Conservation (phyloP, 2,797 vertebrate genomes). For the Cephalopachus bancanus region DNA sequence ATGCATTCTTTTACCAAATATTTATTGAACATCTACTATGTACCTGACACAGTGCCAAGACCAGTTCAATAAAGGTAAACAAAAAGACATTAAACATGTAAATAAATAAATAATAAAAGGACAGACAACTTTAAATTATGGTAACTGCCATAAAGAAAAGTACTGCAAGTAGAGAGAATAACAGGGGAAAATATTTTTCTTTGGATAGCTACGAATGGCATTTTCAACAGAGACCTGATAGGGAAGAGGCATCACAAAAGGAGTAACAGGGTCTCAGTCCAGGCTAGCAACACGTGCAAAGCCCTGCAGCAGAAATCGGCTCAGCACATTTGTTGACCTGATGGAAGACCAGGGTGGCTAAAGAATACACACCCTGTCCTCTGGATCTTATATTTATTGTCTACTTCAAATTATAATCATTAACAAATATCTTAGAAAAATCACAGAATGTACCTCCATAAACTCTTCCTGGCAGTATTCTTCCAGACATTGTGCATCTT, state of each 20-base stretch:
- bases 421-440: constrained; percentile 48
- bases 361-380: background rate
- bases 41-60: background rate
- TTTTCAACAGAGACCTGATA: constrained; percentile 17
- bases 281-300: background rate
- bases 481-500: constrained; percentile 27
- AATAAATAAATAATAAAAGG: background rate
- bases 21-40: background rate
- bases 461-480: constrained; percentile 35
- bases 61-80: background rate
- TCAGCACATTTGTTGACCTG: background rate
- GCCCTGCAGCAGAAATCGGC: background rate
- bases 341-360: background rate
- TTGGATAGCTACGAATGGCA: background rate
- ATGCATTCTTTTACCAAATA: background rate
- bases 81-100: background rate
- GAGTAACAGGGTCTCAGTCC: background rate
- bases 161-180: background rate
- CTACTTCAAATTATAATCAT: constrained; percentile 29
- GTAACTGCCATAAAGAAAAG: background rate
- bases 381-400: background rate
- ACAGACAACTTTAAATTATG: background rate
- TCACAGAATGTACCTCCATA: background rate
- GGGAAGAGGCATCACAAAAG: background rate
- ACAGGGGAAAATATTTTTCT: background rate